These are phyloP conservation scores for Poeciliopsis presidionis DNA, from an alignment of 2,797 vertebrate genomes.

Conservation along the genomic window DNA sequence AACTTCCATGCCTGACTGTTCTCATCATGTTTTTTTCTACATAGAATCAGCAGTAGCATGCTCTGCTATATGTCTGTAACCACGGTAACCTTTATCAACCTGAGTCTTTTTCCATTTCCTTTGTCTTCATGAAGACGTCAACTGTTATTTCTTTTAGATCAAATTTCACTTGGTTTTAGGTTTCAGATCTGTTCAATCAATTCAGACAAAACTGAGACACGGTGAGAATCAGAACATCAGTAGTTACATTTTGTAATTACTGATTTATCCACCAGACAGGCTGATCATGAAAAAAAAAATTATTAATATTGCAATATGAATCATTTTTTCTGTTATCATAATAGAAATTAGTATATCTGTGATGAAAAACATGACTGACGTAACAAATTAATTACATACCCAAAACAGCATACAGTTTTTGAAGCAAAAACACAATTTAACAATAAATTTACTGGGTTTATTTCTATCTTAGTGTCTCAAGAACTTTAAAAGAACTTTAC, in stretches of 20 bases:
- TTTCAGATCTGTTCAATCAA: background rate
- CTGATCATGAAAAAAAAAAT: background rate
- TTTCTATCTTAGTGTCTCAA: background rate
- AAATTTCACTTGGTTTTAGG: background rate
- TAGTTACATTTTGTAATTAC: background rate
- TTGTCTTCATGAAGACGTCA: background rate
- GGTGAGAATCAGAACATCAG: background rate
- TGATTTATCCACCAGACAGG: background rate
- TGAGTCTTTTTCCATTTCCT: background rate
- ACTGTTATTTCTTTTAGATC: background rate
- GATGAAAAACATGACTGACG: background rate
- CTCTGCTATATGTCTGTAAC: constrained; percentile 25
- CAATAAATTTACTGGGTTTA: background rate
- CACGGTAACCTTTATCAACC: background rate
- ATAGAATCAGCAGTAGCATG: constrained; percentile 41
- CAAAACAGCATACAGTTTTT: too few relatives aligned
- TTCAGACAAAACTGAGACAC: background rate
- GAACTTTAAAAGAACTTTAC: background rate
- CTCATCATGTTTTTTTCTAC: constrained; percentile 43
- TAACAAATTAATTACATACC: background rate
- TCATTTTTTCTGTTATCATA: background rate
- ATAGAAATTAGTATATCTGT: background rate
- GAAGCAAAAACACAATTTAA: too few relatives aligned
- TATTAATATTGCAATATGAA: background rate
- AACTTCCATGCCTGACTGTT: constrained; percentile 43